Evolutionary conservation across 1,140 invertebrate genomes (phyloP), one percentile per base, ranked within the genome.

Genomic region (Pogonomyrmex californicus): DNA sequence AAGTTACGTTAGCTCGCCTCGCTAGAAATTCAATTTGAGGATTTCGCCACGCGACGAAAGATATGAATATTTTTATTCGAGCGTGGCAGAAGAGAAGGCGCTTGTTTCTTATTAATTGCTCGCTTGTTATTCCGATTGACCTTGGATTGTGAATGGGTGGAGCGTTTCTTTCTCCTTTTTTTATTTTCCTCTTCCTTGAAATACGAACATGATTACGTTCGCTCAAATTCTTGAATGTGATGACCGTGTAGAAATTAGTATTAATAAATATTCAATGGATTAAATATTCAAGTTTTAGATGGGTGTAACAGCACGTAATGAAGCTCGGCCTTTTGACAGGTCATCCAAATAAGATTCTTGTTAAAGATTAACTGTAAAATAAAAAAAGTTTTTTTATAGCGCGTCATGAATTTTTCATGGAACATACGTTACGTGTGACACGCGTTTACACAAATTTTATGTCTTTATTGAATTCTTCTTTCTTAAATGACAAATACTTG

Each of bases 191-290:
- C 60, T 86, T 56, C 51, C 41, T 44, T 10, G 51, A 62, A 58
- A 51, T 33, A 14, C 23, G 68, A 41, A 56, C 56, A 23, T 47
- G 36, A 75, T 49, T 83, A 60, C n/a, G 41, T 83, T 9, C 30
- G 56, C 33, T 23, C 5, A 9, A 9, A 81, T 56, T 82, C 51
- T 30, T 82, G n/a, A 54, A 62, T 75, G 47, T 38, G 54, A 75
- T 9, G 68, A 60, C 54, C 41, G n/a, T 49, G 79, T 73, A 83
- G 68, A 75, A 73, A 62, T 83, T 75, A 75, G 41, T 83, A 60
- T 83, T 75, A 62, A 83, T 83, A 75, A 83, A 83, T 83, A 83
- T 83, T 83, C 77, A 68, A 68, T 56, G 36, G 36, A 66, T 7
- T 41, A 41, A 54, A 23, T 63, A 78, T 78, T 63, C 51, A 41